These are phyloP conservation scores for Campoletis raptor DNA, from an alignment of 2,888 invertebrate genomes.

Conservation along the genomic window DNA sequence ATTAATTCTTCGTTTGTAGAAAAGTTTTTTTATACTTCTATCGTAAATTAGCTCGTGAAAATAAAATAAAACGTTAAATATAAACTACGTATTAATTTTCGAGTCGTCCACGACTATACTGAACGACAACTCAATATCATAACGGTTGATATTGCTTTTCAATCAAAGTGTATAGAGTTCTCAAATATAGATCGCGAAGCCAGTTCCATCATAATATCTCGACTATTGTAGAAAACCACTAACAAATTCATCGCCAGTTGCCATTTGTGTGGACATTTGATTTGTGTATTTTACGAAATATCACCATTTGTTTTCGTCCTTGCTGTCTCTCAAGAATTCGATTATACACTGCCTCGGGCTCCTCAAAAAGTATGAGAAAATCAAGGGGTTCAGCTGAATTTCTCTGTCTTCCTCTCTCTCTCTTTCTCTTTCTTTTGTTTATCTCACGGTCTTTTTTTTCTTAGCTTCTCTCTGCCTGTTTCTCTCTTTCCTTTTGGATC, in stretches of 20 bases:
- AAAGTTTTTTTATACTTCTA: background rate
- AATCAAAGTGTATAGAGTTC: background rate
- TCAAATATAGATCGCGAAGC: background rate
- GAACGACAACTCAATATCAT: background rate
- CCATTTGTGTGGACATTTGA: conserved; percentile 27
- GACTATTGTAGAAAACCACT: background rate
- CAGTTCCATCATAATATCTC: background rate
- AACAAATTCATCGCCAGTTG: conserved; percentile 18
- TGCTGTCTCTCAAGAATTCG: conserved; percentile 52
- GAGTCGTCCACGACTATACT: background rate
- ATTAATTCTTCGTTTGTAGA: background rate
- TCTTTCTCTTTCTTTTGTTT: background rate
- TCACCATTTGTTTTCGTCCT: conserved; percentile 57
- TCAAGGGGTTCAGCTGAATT: conserved; percentile 15
- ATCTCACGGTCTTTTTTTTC: background rate
- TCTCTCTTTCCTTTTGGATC: background rate
- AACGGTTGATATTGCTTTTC: background rate
- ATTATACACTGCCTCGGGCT: conserved; percentile 34
- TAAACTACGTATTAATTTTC: background rate
- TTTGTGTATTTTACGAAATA: conserved; percentile 49
- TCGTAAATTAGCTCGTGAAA: background rate
- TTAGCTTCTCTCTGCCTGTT: background rate
- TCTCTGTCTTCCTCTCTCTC: background rate
- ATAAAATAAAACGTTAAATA: background rate
- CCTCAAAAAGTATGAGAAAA: conserved; percentile 29